Base-by-base conservation (phyloP, 2,797 vertebrate species). In the Saxicola maurus region DNA sequence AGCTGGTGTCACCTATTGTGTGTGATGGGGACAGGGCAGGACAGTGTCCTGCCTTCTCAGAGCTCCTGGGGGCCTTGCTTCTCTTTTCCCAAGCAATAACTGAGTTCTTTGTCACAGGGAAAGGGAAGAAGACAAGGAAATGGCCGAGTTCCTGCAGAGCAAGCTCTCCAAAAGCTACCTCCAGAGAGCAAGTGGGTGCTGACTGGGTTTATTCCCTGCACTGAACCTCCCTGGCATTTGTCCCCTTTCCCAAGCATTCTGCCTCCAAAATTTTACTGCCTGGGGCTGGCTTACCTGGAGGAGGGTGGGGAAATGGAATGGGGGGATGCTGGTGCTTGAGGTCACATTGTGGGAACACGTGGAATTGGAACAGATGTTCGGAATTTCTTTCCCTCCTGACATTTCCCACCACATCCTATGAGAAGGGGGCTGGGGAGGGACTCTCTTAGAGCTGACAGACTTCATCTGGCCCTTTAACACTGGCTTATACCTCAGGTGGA, bases 101-200 rank as follows among this genome's bases (percentile, higher is more conserved):
- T 6, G 9, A 18, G 69, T 21, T 87, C 89, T 97, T 66, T 96
- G 78, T 81, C 77, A 82, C 94, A 99, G 98, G 95, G 98, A 98
- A 92, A 94, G 96, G 94, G 98, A 99, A 86, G 98, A 99, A 86
- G 98, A 99, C 96, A 98, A 97, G 93, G 98, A 98, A 73, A 99
- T 98, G 98, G 97, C 98, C 4, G 97, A 98, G 23, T 98, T 98
- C 94, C 94, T 98, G 93, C 97, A 98, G 93, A 97, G 96, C 43
- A 98, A 98, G 93, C 96, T 98, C 72, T 97, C 98, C 84, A 97
- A 96, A 93, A 96, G 91, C 40, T 94, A 84, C 79, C 86, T 97
- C 78, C 98, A 96, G 92, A 97, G 97, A 94, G 92, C 96, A 93
- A 92, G 97, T 98, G 96, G 59, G 95, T 95, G 73, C 43, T 46